Evolutionary conservation across 2,888 invertebrate species (phyloP).

Genomic region (Dusona sp.): DNA sequence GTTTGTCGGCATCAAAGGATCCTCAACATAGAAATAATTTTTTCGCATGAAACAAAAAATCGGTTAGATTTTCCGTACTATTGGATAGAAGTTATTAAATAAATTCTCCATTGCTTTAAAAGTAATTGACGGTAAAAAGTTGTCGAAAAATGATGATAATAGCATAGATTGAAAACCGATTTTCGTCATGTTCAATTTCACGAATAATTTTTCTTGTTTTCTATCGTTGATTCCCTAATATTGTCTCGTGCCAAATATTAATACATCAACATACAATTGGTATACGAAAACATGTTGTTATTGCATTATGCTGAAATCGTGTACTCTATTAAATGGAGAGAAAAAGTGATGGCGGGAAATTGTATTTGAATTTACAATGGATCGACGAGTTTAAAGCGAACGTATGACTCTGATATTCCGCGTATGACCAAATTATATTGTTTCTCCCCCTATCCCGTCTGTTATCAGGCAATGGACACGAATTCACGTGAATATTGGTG

Average conservation of each 20-base stretch:
- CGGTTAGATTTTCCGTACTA: background rate
- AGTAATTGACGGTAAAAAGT: background rate
- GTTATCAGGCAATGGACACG: slow-evolving; percentile 50
- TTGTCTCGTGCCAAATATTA: background rate
- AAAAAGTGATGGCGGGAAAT: slow-evolving; percentile 14
- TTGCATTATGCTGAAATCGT: background rate
- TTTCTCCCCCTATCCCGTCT: slow-evolving; percentile 52
- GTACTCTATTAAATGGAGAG: background rate
- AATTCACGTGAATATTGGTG: slow-evolving; percentile 40
- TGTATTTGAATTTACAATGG: slow-evolving; percentile 47
- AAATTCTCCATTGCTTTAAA: background rate
- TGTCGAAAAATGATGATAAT: background rate
- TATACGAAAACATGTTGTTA: background rate
- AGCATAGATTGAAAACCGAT: background rate
- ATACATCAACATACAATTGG: background rate
- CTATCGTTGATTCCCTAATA: background rate
- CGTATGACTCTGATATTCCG: slow-evolving; percentile 50
- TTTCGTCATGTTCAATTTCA: background rate
- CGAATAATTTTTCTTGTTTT: background rate
- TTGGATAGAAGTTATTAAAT: background rate
- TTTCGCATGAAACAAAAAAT: background rate
- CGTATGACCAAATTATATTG: slow-evolving; percentile 59
- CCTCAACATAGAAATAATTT: background rate
- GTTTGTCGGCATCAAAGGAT: background rate
- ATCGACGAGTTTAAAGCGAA: slow-evolving; percentile 26